A percentile compares a stretch with the other conserved stretches of the same genome.
Conservation (phyloP, 2,113 vertebrate genomes). For the Myodes glareolus region DNA sequence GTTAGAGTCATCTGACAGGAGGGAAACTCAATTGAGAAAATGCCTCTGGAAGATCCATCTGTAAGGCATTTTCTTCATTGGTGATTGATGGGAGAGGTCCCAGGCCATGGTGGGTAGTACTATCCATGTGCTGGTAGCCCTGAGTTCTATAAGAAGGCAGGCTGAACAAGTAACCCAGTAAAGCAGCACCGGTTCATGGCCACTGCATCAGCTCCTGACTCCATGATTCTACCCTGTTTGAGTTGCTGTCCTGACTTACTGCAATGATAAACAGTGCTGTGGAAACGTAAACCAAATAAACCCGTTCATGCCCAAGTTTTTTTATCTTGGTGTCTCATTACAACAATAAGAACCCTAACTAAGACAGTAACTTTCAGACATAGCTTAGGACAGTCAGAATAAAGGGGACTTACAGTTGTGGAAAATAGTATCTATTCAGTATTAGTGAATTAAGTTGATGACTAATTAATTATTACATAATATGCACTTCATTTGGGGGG, state of each 20-base stretch:
- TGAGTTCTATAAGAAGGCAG: background rate
- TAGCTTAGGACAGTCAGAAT: background rate
- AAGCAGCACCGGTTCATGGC: background rate
- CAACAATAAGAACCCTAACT: background rate
- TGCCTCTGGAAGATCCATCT: background rate
- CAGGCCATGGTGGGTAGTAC: background rate
- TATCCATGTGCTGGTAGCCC: background rate
- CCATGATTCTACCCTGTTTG: background rate
- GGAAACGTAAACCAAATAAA: background rate
- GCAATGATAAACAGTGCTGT: too few species aligned
- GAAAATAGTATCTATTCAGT: background rate
- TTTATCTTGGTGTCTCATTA: background rate
- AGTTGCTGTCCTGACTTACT: background rate
- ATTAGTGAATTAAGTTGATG: background rate
- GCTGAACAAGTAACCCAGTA: background rate
- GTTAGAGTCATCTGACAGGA: background rate
- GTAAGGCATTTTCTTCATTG: background rate
- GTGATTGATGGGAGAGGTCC: background rate
- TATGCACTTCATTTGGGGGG: background rate
- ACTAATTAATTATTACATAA: background rate
- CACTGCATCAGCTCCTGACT: background rate
- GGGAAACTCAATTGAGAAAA: background rate
- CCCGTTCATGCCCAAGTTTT: background rate
- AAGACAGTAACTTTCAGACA: background rate
- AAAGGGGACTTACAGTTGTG: background rate